These are phyloP conservation scores for Pseudanteris insignis DNA, from an alignment of 2,888 invertebrate species.

Conservation along the genomic window DNA sequence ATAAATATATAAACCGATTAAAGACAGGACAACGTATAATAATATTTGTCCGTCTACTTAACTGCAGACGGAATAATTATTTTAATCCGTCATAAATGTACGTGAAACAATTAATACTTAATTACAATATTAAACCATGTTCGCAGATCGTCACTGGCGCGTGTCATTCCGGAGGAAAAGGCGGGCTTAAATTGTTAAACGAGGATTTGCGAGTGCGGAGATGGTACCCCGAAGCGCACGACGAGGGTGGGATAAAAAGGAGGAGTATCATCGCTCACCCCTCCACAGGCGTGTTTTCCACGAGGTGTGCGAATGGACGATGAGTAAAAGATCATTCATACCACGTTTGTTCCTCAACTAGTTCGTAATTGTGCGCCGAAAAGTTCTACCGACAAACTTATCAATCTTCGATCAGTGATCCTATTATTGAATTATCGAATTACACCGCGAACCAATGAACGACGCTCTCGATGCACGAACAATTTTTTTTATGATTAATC, in stretches of 20 bases:
- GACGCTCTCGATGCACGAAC: too few relatives aligned
- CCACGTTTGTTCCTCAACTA: slow-evolving; percentile 50
- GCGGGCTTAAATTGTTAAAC: slow-evolving; percentile 47
- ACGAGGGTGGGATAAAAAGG: slow-evolving; percentile 46
- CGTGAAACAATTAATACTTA: slow-evolving; percentile 24
- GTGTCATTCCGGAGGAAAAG: slow-evolving; percentile 44
- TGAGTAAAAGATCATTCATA: slow-evolving; percentile 52
- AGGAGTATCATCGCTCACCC: slow-evolving; percentile 43
- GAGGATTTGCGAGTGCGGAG: slow-evolving; percentile 42
- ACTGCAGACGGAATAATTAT: too few relatives aligned
- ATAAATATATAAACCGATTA: too few relatives aligned
- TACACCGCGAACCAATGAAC: too few relatives aligned
- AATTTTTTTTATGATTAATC: too few relatives aligned
- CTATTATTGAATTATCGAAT: too few relatives aligned
- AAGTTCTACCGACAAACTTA: not conserved
- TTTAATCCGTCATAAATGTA: not conserved
- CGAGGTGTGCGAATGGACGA: slow-evolving; percentile 57
- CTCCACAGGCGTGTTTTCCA: slow-evolving; percentile 46
- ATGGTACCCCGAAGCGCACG: slow-evolving; percentile 39
- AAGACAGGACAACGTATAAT: too few relatives aligned
- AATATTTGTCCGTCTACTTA: too few relatives aligned
- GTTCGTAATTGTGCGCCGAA: slow-evolving; percentile 8
- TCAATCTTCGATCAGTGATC: too few relatives aligned
- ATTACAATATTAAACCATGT: slow-evolving; percentile 29
- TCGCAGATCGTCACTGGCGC: slow-evolving; percentile 36